These are phyloP conservation scores for Siderastrea siderea DNA, from an alignment of 92 coral and sea anemone species.

Conservation along the genomic window DNA sequence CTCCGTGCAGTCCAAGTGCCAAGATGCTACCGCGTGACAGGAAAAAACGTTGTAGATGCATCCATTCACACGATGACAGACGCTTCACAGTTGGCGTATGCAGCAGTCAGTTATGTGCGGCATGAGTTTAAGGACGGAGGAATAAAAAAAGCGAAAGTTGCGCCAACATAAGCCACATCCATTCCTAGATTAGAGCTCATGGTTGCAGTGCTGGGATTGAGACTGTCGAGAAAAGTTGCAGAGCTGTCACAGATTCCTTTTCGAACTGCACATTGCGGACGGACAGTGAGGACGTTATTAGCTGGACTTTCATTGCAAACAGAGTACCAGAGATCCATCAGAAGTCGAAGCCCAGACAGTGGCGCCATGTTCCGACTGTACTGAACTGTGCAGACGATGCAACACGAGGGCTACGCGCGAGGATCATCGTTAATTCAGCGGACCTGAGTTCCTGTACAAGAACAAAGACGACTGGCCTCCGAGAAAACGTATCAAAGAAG, in stretches of 20 bases:
- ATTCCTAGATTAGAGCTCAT: too few species aligned
- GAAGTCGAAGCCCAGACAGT: constrained; percentile 46
- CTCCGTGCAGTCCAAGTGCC: constrained; percentile 24
- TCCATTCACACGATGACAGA: constrained; percentile 58
- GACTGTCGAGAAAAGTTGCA: too few species aligned
- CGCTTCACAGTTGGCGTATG: constrained; percentile 34
- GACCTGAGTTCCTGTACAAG: constrained; percentile 61
- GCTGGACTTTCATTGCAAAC: constrained; percentile 31
- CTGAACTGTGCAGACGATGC: constrained; percentile 69
- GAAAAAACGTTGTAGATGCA: neutral
- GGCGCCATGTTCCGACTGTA: constrained; percentile 42
- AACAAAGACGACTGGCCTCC: constrained; percentile 47
- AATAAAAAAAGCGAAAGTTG: too few species aligned
- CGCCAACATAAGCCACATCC: too few species aligned
- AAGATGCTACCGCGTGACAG: neutral
- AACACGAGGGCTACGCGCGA: constrained; percentile 45
- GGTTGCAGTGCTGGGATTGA: too few species aligned
- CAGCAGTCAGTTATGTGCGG: too few species aligned
- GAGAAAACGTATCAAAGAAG: constrained; percentile 7
- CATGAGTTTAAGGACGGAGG: too few species aligned
- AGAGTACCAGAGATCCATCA: constrained; percentile 47
- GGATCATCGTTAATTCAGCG: neutral
- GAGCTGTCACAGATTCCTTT: too few species aligned
- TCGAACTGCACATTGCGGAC: too few species aligned
- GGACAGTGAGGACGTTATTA: too few species aligned